A percentile compares a stretch with the other conserved stretches of the same genome.
Conservation (phyloP, 2,888 invertebrate species). For the Euplagia quadripunctaria region DNA sequence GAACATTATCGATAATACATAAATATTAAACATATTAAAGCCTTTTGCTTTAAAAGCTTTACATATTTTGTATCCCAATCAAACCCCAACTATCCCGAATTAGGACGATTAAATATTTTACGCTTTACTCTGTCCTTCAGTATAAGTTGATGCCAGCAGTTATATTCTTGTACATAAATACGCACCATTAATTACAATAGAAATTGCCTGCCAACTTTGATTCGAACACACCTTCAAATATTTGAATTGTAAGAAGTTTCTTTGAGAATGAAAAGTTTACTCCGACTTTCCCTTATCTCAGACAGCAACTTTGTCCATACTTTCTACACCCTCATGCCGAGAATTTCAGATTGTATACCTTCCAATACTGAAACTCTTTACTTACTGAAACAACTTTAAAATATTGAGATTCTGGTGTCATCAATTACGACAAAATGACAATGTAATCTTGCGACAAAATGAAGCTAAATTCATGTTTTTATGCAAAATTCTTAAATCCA, state of each 20-base stretch:
- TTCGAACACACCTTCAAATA: conserved; percentile 34
- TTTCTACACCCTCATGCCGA: conserved; percentile 4
- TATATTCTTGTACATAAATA: background rate
- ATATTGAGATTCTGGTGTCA: no score
- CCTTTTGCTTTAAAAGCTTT: no score
- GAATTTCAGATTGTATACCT: background rate
- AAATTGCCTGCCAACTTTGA: conserved; percentile 34
- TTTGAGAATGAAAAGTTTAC: conserved; percentile 26
- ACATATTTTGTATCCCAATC: no score
- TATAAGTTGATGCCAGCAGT: background rate
- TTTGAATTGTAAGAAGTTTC: conserved; percentile 40
- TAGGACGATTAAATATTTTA: background rate
- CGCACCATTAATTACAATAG: conserved; percentile 18
- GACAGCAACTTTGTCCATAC: conserved; percentile 29
- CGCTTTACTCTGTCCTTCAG: background rate
- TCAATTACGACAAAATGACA: no score
- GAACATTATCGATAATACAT: background rate
- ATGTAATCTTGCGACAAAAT: no score
- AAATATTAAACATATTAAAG: background rate
- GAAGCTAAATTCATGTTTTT: no score
- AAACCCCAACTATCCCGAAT: background rate
- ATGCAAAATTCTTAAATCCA: no score
- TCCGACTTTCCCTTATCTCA: conserved; percentile 33
- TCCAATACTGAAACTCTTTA: background rate
- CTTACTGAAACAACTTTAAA: no score